Evolutionary conservation across 2,113 vertebrate genomes (phyloP), one percentile per base, ranked within the genome.

Genomic region (Triplophysa dalaica): DNA sequence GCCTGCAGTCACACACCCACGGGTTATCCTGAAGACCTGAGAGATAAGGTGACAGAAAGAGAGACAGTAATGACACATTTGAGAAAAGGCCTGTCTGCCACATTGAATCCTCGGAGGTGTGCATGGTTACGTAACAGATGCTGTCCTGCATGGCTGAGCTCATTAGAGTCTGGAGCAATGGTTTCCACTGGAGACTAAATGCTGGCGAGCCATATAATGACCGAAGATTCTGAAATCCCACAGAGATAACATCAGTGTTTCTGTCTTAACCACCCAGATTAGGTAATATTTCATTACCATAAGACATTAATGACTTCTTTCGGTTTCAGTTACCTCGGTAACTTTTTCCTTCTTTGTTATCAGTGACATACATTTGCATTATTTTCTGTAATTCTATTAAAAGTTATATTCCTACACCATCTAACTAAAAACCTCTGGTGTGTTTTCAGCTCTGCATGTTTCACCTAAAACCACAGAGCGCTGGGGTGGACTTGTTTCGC

Each of bases 11-110:
- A 82, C 97, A 98, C 85, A 93, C 89, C 96, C 96, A 98, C 1
- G 94, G 95, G 82, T 98, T 98, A 89, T 98, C 97, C 87, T 98
- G 96, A 60, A 98, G 89, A 90, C 96, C 96, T 98, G 56, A 38
- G 13, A 60, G 17, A 68, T 21, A 21, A 21, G 74, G 16, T 21
- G 56, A 78, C 4, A 24, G 10, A 43, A 33, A 14, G 24, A 72
- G 11, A 38, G 19, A 38, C 8, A 16, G 19, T 58, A n/a, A 3
- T 22, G n/a, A 65, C 0, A 62, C 6, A 58, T 17, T 54, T 50
- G 3, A 54, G 13, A 54, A 54, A 54, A 54, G 14, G 50, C 50
- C 50, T 16, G 14, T 54, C 17, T 17, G 22, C 11, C 26, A 2
- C 21, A 33, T 11, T 50, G n/a, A 11, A 24, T 63, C 16, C 26